A percentile compares a stretch with the other conserved stretches of the same genome.
phyloP scores from a whole-genome alignment of 2,888 invertebrate genomes.

The Platycheirus rosarum region DNA sequence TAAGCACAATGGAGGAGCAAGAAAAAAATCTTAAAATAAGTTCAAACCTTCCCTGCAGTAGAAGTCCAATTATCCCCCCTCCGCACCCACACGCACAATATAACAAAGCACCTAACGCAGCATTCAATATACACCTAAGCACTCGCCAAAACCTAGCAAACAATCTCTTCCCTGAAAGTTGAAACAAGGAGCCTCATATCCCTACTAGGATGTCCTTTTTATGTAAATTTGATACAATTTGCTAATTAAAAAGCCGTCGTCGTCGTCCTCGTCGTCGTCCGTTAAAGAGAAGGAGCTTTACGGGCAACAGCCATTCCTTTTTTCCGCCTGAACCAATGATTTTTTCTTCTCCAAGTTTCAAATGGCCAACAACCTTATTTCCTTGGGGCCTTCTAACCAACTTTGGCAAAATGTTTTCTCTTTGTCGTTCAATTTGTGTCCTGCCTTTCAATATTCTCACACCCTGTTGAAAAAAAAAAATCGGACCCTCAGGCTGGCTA shows the following conservation, averaged over 20 bases:
- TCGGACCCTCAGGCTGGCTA: slow-evolving; percentile 54
- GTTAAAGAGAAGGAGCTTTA: slow-evolving; percentile 28
- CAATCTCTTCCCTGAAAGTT: not conserved
- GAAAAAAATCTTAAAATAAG: not conserved
- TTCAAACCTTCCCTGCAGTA: slow-evolving; percentile 31
- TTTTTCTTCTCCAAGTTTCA: not conserved
- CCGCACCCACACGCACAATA: slow-evolving; percentile 13
- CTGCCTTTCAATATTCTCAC: slow-evolving; percentile 39
- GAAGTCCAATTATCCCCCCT: slow-evolving; percentile 43
- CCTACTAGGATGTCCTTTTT: slow-evolving; percentile 51
- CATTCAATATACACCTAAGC: slow-evolving; percentile 59
- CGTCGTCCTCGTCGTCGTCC: slow-evolving; percentile 19
- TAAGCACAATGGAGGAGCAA: not conserved
- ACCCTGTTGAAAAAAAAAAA: slow-evolving; percentile 28
- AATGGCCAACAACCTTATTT: slow-evolving; percentile 27
- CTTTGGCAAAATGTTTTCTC: slow-evolving; percentile 61
- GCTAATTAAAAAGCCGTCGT: slow-evolving; percentile 69
- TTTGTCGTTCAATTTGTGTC: slow-evolving; percentile 66
- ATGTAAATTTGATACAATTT: slow-evolving; percentile 72
- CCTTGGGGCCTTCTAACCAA: slow-evolving; percentile 34
- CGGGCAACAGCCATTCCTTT: slow-evolving; percentile 5
- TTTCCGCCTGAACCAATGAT: not conserved
- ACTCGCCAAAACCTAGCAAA: not conserved
- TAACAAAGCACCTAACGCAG: too few species aligned
- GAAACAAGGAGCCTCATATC: slow-evolving; percentile 17